Base-by-base conservation (phyloP, 2,113 vertebrate species). In the Pluvianellus socialis region DNA sequence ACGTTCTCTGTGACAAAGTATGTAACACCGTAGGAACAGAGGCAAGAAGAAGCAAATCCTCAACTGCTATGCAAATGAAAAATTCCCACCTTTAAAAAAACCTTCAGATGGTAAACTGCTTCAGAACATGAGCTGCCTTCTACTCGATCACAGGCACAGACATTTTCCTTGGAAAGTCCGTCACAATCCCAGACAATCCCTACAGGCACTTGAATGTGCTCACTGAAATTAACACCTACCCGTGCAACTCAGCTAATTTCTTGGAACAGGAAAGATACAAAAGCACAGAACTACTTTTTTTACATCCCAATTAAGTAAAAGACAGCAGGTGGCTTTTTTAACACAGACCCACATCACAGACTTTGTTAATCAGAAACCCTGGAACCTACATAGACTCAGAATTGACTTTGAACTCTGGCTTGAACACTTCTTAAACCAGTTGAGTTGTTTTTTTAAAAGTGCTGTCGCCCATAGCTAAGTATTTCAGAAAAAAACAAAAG, bases 361-460 rank as follows among this genome's bases (percentile, higher is more conserved):
- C n/a, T 53, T 49, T 30, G 52, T 87, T 93, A 87, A 85, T 90
- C 7, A 81, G 72, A 96, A 96, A 91, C 38, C 13, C 20, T 71
- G 73, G 61, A 85, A 85, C 13, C 22, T 66, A 67, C 16, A 77
- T 23, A n/a, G 61, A 71, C 14, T 71, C 9, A 72, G 26, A 79
- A 87, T 14, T 72, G 27, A 55, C 70, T 89, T 56, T 62, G 73
- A 93, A 90, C 38, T 62, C 42, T 80, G n/a, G 20, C 20, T 16
- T 58, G n/a, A 32, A 59, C 8, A 59, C 16, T 44, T 33, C 53
- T 77, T 71, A 90, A 87, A 17, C 17, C 26, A 87, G 5, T 11
- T 11, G 14, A 80, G 23, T 0, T 50, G 18, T 3, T 0, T 11
- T 83, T 73, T 66, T n/a, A 67, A 56, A 52, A 44, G 40, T 32